Evolutionary conservation across 2,113 vertebrate genomes (phyloP).

Genomic region (Speoplatyrhinus poulsoni): DNA sequence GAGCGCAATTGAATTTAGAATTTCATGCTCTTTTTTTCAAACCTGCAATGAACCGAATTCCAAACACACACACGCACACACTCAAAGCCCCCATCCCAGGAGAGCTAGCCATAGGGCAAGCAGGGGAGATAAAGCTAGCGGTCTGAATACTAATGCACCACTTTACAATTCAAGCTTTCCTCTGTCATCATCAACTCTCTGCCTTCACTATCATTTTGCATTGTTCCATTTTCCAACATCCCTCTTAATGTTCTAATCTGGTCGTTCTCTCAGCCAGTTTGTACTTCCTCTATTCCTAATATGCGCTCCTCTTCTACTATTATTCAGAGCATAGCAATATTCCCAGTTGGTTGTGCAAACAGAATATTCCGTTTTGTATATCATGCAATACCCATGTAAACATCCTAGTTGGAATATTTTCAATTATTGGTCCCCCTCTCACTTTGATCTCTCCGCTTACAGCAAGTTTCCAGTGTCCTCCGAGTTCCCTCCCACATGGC

Average conservation of each 20-base stretch:
- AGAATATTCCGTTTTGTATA: too few relatives aligned
- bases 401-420: too few relatives aligned
- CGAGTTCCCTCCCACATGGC: constrained; percentile 73
- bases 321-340: too few relatives aligned
- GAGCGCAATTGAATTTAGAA: constrained; percentile 42
- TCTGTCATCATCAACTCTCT: constrained; percentile 53
- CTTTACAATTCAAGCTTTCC: constrained; percentile 81
- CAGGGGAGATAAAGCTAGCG: constrained; percentile 45
- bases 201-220: constrained; percentile 10
- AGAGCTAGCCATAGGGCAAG: constrained; percentile 55
- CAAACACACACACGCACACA: constrained; percentile 12
- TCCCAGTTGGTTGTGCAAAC: too few relatives aligned
- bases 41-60: constrained; percentile 35
- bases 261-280: neutral
- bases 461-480: constrained; percentile 3
- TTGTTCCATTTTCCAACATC: constrained; percentile 5
- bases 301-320: constrained; percentile 14
- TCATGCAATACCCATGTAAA: too few relatives aligned
- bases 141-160: constrained; percentile 89
- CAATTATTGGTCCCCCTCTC: too few relatives aligned
- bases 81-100: constrained; percentile 26
- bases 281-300: constrained; percentile 18
- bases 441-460: too few relatives aligned
- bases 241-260: constrained; percentile 6
- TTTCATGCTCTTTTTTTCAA: constrained; percentile 14